phyloP scores from a whole-genome alignment of 2,113 vertebrate genomes.

The Zapornia atra region DNA sequence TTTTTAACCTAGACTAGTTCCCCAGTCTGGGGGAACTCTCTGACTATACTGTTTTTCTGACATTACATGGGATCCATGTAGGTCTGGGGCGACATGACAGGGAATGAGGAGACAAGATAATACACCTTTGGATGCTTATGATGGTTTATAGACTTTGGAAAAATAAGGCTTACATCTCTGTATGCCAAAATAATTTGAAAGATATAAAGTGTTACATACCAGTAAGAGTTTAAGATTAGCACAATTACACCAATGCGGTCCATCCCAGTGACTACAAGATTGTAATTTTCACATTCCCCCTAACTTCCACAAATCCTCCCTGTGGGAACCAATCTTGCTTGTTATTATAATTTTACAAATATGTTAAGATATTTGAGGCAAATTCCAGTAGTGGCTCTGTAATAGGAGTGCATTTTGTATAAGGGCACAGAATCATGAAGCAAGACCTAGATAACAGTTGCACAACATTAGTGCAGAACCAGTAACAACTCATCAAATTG shows the following conservation, averaged over 20 bases:
- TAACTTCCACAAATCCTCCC: background rate
- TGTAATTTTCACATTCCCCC: background rate
- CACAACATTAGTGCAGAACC: conserved; percentile 3
- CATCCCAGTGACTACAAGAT: background rate
- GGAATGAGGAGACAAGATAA: background rate
- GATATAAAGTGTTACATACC: background rate
- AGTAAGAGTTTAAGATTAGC: background rate
- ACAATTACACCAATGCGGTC: fast-evolving
- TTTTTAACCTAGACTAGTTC: background rate
- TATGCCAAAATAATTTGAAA: background rate
- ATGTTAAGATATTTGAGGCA: background rate
- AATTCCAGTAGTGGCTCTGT: background rate
- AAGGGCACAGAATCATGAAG: background rate
- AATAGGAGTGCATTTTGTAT: background rate
- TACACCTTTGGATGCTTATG: background rate
- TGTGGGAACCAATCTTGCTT: background rate
- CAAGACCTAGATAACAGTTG: background rate
- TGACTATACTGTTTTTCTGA: background rate
- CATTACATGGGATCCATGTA: background rate
- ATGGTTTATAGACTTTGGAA: background rate
- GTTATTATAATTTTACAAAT: background rate
- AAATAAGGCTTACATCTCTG: background rate
- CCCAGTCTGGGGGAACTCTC: background rate
- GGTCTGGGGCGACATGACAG: background rate
- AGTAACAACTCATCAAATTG: conserved; percentile 26